Evolutionary conservation across 2,797 vertebrate species (phyloP).

Genomic region (Stomatorhinus walkeri): DNA sequence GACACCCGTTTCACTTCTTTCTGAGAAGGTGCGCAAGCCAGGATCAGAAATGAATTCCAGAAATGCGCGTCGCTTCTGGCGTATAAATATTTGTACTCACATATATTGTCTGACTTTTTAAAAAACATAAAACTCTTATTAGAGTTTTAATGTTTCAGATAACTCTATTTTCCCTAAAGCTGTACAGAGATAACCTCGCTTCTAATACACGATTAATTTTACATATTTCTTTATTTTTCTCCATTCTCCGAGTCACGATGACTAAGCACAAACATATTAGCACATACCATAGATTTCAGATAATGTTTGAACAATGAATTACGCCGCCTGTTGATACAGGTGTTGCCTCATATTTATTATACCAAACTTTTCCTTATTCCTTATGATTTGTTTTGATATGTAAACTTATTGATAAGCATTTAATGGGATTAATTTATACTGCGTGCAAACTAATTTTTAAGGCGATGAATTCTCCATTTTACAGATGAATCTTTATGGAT

Average conservation of each 20-base stretch:
- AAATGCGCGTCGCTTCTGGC: not conserved
- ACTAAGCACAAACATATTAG: not conserved
- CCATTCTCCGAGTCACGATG: not conserved
- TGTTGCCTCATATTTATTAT: not conserved
- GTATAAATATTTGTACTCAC: not conserved
- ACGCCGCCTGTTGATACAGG: not conserved
- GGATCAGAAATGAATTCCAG: not conserved
- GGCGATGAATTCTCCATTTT: too few relatives aligned
- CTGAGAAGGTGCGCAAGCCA: not conserved
- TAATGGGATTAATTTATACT: not conserved
- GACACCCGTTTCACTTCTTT: not conserved
- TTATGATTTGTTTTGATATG: not conserved
- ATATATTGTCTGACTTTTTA: not conserved
- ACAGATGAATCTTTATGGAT: too few relatives aligned
- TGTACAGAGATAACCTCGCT: not conserved
- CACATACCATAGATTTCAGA: not conserved
- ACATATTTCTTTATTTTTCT: not conserved
- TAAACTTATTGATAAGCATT: not conserved
- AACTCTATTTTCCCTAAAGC: not conserved
- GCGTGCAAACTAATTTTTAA: not conserved
- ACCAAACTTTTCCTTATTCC: not conserved
- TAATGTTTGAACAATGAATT: not conserved
- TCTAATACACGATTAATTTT: not conserved
- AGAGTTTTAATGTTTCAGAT: not conserved
- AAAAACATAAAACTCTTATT: not conserved